Percentiles rank a stretch among this genome's conserved stretches.
Conservation (phyloP, 2,888 invertebrate genomes). For the Eupithecia abbreviata region DNA sequence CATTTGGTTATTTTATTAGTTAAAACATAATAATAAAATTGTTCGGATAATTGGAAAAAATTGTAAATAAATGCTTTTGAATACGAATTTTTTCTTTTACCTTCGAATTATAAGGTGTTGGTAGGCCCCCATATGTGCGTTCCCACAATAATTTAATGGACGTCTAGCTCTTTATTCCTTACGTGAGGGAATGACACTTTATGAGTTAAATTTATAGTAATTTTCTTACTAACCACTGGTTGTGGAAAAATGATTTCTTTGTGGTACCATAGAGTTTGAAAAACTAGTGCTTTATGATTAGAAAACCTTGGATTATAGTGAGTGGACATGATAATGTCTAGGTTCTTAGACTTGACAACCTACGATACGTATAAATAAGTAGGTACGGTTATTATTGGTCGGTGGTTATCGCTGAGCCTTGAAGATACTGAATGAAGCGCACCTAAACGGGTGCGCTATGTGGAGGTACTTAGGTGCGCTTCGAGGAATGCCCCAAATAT, state of each 20-base stretch:
- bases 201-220: constrained; percentile 14
- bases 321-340: not conserved
- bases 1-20: not conserved
- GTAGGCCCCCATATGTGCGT: constrained; percentile 38
- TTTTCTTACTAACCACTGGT: constrained; percentile 21
- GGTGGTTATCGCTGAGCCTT: not conserved
- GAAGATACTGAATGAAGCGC: no score
- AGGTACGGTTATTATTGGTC: not conserved
- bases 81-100: constrained; percentile 24
- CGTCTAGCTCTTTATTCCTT: constrained; percentile 11
- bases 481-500: no score
- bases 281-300: not conserved
- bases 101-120: constrained; percentile 7
- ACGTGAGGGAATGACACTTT: constrained; percentile 30
- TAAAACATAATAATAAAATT: constrained; percentile 11
- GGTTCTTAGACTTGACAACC: not conserved
- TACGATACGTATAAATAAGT: not conserved
- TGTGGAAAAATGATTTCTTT: not conserved
- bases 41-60: constrained; percentile 14
- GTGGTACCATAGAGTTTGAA: not conserved
- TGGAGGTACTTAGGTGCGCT: no score
- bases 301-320: not conserved
- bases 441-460: no score
- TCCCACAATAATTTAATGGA: constrained; percentile 45
- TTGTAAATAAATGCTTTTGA: constrained; percentile 33